These are phyloP conservation scores for Theodoxus fluviatilis DNA, from an alignment of 2,888 invertebrate species.

Conservation along the genomic window DNA sequence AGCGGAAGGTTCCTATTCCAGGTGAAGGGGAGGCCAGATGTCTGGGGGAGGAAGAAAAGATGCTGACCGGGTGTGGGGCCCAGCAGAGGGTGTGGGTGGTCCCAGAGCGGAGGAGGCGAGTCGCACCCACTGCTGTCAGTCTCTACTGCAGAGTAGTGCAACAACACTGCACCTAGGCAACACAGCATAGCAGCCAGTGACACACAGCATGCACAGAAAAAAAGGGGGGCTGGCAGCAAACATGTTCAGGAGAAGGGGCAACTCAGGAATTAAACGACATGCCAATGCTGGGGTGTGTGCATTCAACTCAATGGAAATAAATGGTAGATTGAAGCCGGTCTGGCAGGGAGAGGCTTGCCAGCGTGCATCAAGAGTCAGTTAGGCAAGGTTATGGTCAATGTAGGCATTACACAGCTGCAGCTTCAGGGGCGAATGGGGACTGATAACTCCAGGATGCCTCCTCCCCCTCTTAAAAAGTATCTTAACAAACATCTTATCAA, in stretches of 20 bases:
- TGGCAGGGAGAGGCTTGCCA: not conserved
- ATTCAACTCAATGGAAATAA: not conserved
- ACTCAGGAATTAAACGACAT: not conserved
- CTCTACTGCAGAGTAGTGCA: constrained; percentile 27
- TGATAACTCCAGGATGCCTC: too few species aligned
- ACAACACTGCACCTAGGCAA: constrained; percentile 33
- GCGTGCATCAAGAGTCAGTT: not conserved
- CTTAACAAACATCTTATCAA: too few species aligned
- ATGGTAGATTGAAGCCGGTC: too few species aligned
- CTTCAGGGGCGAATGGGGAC: too few species aligned
- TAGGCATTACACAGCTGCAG: too few species aligned
- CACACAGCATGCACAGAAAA: constrained; percentile 22
- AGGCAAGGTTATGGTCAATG: not conserved
- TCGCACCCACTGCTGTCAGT: constrained; percentile 48
- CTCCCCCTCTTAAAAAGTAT: too few species aligned
- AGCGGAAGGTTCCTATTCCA: too few species aligned
- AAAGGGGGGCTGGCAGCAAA: not conserved
- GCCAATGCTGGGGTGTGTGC: not conserved
- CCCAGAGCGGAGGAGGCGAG: constrained; percentile 52
- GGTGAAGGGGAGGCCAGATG: too few species aligned
- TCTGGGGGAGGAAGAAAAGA: too few species aligned
- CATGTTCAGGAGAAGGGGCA: not conserved
- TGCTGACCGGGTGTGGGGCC: constrained; percentile 39
- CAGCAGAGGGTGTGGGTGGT: constrained; percentile 39
- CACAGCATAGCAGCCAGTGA: constrained; percentile 21